phyloP scores from a whole-genome alignment of 2,888 invertebrate species.

The Troides aeacus region DNA sequence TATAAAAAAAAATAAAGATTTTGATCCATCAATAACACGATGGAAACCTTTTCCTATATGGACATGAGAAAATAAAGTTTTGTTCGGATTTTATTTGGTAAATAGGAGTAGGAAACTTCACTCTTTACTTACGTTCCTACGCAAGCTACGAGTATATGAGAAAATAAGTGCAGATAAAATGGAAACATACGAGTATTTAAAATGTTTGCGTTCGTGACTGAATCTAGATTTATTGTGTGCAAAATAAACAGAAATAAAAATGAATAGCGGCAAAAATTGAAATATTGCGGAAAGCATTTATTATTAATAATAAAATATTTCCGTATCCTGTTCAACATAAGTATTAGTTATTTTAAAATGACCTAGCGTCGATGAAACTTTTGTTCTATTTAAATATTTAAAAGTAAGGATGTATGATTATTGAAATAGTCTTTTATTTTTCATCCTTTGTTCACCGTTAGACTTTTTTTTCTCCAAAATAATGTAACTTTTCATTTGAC shows the following conservation, averaged over 20 bases:
- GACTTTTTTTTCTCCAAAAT: no score
- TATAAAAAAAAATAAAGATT: no score
- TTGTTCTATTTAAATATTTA: no score
- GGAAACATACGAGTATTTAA: constrained; percentile 15
- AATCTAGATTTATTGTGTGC: constrained; percentile 17
- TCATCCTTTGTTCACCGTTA: no score
- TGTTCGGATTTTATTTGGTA: not conserved
- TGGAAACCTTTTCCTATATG: not conserved
- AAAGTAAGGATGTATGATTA: no score
- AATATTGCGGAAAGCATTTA: not conserved
- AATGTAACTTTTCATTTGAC: no score
- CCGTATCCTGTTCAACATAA: not conserved
- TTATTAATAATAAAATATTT: not conserved
- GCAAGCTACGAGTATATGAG: not conserved
- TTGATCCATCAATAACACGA: no score
- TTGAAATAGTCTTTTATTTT: no score
- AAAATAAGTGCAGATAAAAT: constrained; percentile 5
- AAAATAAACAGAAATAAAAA: constrained; percentile 12
- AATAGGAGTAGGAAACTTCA: not conserved
- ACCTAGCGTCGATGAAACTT: no score
- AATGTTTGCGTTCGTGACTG: constrained; percentile 26
- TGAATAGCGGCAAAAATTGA: constrained; percentile 1
- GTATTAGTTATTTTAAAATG: not conserved
- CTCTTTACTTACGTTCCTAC: not conserved
- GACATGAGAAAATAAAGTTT: not conserved